Percentiles rank a stretch among this genome's conserved stretches.
phyloP scores from a whole-genome alignment of 1,140 invertebrate species.

The Leptinotarsa texana region DNA sequence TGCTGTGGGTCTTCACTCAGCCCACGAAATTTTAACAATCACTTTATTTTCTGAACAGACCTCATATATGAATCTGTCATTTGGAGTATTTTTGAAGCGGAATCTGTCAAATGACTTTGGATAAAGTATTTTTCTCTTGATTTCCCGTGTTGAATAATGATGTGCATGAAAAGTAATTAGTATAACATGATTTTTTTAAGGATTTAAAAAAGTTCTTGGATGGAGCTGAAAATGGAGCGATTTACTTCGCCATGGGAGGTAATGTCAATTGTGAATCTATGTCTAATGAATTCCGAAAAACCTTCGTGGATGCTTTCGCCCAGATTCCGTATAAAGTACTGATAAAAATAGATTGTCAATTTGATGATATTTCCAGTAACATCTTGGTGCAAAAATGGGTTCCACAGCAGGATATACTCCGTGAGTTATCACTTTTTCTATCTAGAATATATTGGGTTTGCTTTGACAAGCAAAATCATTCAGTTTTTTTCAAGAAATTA shows the following conservation, averaged over 20 bases:
- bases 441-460: too few relatives aligned
- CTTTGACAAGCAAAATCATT: too few relatives aligned
- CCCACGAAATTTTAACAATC: too few relatives aligned
- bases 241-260: constrained; percentile 64
- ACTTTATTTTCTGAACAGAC: too few relatives aligned
- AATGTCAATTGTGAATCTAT: constrained; percentile 63
- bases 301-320: constrained; percentile 58
- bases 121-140: too few relatives aligned
- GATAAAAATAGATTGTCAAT: constrained; percentile 62
- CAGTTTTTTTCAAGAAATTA: too few relatives aligned
- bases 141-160: too few relatives aligned
- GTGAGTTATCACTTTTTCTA: constrained; percentile 25
- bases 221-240: constrained; percentile 58
- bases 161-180: too few relatives aligned
- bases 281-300: constrained; percentile 52
- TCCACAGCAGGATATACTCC: constrained; percentile 58
- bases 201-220: constrained; percentile 57
- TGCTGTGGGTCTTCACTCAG: too few relatives aligned
- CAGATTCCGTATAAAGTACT: constrained; percentile 60
- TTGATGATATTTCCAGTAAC: constrained; percentile 57
- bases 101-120: too few relatives aligned
- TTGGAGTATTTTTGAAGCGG: too few relatives aligned
- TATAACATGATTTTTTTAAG: constrained; percentile 44
- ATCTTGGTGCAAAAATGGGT: constrained; percentile 64
- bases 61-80: too few relatives aligned